These are phyloP conservation scores for Panagrolaimus sp. DNA, from an alignment of 1,140 invertebrate genomes.

Conservation along the genomic window DNA sequence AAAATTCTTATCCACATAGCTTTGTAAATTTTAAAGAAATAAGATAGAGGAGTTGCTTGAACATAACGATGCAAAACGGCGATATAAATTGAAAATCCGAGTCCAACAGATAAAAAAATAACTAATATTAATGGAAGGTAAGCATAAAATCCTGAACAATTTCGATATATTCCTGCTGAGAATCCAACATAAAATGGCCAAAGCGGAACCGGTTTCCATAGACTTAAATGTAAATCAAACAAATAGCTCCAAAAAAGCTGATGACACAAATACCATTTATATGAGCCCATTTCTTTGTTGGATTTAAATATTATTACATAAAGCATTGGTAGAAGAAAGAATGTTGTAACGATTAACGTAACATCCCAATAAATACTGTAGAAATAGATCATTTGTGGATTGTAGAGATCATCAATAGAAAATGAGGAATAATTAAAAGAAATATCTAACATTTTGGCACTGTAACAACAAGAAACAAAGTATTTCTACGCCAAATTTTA, in stretches of 20 bases:
- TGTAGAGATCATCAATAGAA: not conserved
- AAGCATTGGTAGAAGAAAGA: not conserved
- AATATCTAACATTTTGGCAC: too few relatives aligned
- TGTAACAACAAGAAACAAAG: too few relatives aligned
- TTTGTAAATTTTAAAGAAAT: not conserved
- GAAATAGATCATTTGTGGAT: not conserved
- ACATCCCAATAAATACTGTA: not conserved
- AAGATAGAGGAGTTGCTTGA: not conserved
- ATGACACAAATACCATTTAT: slow-evolving; percentile 22
- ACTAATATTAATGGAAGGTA: not conserved
- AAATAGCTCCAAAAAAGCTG: slow-evolving; percentile 18
- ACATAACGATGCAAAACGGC: not conserved
- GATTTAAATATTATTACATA: not conserved
- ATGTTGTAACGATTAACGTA: not conserved
- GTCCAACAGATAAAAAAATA: not conserved
- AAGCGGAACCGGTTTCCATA: slow-evolving; percentile 13
- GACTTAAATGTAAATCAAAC: slow-evolving; percentile 9
- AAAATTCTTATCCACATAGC: not conserved
- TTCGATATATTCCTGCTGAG: slow-evolving; percentile 1
- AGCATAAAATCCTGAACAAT: not conserved
- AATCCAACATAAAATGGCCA: slow-evolving; percentile 20
- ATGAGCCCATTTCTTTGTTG: not conserved
- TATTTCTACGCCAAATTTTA: too few relatives aligned
- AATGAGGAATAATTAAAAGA: not conserved
- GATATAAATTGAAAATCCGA: not conserved